Evolutionary conservation across 2,888 invertebrate genomes (phyloP), one percentile per base, ranked within the genome.

Genomic region (Eurytoma adleriae): DNA sequence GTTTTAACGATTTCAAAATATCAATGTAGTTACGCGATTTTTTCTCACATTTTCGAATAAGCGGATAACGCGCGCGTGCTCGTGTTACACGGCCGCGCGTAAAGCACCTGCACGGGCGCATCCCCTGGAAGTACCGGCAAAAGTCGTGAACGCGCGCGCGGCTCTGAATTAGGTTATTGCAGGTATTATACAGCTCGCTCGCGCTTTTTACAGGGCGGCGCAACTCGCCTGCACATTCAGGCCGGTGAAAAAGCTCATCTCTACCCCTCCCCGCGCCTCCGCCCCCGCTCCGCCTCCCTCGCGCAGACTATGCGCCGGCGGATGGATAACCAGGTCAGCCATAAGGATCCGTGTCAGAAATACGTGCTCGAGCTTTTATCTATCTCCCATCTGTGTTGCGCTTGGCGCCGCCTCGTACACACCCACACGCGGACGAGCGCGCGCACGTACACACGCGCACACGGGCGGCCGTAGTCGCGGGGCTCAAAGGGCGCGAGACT

Each of bases 331-430:
- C 76, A 71, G 76, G 76, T 76, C 76, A 80, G 71, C 76, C 76
- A 62, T 71, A 75, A 80, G 80, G 76, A 80, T 80, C 71, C 64
- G 67, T 64, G 80, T 74, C 64, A 62, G 75, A 75, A 78, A 59
- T 59, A 72, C 50, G 30, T n/a, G 52, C 50, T 18, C 54, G 40
- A n/a, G 61, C 59, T 50, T 75, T 61, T 75, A 61, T 75, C 67
- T 50, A 57, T 59, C 59, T 57, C 64, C 48, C 48, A 30, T 64
- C 64, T 54, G n/a, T 54, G 50, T 12, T 52, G 30, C 54, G 24
- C 48, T 40, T 40, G 40, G 40, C 40, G 40, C 40, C 40, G 40
- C 40, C 20, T 16, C 27, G 18, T 40, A 40, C 24, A 27, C 40
- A 27, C 18, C 16, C 16, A 20, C 27, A 16, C 14, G 54, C 14